Conservation (phyloP, 1,140 invertebrate species). For the Drosophila lacteicornis region DNA sequence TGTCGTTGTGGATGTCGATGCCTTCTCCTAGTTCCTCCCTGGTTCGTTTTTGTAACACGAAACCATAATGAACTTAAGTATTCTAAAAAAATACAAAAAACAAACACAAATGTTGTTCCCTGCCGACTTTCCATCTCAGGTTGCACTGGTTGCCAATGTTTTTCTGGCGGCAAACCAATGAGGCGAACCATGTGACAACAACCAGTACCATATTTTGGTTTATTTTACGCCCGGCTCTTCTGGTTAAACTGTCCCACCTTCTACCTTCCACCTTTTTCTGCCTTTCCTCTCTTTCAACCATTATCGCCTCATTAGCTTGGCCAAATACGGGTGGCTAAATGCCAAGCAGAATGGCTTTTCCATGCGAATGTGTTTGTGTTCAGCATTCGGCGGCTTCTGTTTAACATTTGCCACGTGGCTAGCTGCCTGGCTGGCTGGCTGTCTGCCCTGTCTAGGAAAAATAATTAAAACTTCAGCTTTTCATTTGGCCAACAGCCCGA, state of each 20-base stretch:
- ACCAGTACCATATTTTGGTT: conserved; percentile 45
- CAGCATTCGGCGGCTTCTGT: conserved; percentile 41
- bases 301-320: conserved; percentile 72
- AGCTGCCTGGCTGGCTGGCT: conserved; percentile 1
- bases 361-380: conserved; percentile 21
- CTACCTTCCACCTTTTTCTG: conserved; percentile 7
- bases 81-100: conserved; percentile 31
- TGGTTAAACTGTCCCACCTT: conserved; percentile 29
- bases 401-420: conserved; percentile 50
- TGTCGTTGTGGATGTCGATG: conserved; percentile 12
- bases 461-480: conserved; percentile 50
- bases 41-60: conserved; percentile 47
- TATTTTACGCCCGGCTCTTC: conserved; percentile 40
- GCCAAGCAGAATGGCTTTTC: conserved; percentile 43
- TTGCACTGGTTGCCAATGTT: conserved; percentile 29
- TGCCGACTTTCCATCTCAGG: conserved; percentile 16
- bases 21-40: conserved; percentile 2
- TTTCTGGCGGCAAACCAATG: conserved; percentile 61
- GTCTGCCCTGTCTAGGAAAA: conserved; percentile 8
- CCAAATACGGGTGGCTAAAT: conserved; percentile 61
- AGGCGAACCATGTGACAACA: conserved; percentile 56
- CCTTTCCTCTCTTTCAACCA: conserved; percentile 5
- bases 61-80: conserved; percentile 72
- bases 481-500: conserved; percentile 1
- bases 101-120: conserved; percentile 10